Percentiles rank a stretch among this genome's conserved stretches.
Evolutionary conservation across 30 jellyfish, hydroid and myxozoan species (phyloP).

Genomic region (Mastigias papua): DNA sequence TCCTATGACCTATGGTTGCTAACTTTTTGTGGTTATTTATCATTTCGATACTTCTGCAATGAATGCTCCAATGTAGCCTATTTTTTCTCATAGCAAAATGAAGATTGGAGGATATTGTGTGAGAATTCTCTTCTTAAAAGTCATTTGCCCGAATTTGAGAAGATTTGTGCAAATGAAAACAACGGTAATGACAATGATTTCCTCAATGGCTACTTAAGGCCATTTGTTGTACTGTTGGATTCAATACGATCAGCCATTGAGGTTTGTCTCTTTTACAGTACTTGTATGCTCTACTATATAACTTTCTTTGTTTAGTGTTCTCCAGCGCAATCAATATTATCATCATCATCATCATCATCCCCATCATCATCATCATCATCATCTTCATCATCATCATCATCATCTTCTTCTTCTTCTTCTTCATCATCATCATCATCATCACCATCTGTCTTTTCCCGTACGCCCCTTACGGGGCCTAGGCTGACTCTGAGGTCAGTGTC

Average conservation of each 20-base stretch:
- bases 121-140: constrained; percentile 79
- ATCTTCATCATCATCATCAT: no score
- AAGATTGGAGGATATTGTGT: constrained; percentile 94
- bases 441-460: no score
- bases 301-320: background rate
- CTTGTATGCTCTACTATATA: background rate
- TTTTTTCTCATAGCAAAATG: constrained; percentile 68
- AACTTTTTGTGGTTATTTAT: no score
- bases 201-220: constrained; percentile 79
- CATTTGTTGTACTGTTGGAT: constrained; percentile 87
- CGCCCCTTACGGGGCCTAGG: no score
- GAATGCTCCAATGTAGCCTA: no score
- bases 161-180: constrained; percentile 60
- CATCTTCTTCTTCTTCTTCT: no score
- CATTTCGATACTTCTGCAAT: no score
- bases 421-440: no score
- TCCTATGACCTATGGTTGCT: no score
- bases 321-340: background rate
- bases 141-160: constrained; percentile 72
- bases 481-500: no score
- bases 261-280: constrained; percentile 31
- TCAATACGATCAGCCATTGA: constrained; percentile 76
- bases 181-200: constrained; percentile 70
- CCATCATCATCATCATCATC: no score
- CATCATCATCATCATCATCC: no score